Conservation (phyloP, 2,113 vertebrate species). For the Chiloscyllium plagiosum region DNA sequence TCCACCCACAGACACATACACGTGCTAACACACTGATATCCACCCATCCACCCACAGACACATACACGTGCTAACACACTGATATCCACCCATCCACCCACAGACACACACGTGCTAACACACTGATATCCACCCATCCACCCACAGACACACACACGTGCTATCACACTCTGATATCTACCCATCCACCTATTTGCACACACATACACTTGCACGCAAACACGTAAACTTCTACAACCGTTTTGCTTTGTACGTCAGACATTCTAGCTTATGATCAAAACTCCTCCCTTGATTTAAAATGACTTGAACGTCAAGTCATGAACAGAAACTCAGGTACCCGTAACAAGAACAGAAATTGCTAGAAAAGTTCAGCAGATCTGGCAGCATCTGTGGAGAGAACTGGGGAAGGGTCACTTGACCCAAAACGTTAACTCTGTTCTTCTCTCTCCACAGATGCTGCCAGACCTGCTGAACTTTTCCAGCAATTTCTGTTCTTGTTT, state of each 20-base stretch:
- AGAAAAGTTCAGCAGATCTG: neutral
- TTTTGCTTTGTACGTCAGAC: neutral
- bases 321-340: neutral
- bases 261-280: neutral
- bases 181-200: neutral
- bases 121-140: too few species aligned
- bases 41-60: neutral
- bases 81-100: neutral
- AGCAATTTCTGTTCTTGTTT: too few species aligned
- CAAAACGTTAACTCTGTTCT: too few species aligned
- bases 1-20: too few species aligned
- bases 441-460: too few species aligned
- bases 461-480: too few species aligned
- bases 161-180: too few species aligned
- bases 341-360: too few species aligned
- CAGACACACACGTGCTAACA: neutral
- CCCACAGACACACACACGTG: neutral
- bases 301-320: neutral
- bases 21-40: neutral
- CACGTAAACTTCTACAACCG: neutral
- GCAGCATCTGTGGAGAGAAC: too few species aligned
- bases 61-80: neutral
- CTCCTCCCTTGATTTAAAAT: neutral
- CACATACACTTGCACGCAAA: neutral
- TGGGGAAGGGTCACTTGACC: too few species aligned